phyloP scores from a whole-genome alignment of 2,113 vertebrate species.

The Anser cygnoides region DNA sequence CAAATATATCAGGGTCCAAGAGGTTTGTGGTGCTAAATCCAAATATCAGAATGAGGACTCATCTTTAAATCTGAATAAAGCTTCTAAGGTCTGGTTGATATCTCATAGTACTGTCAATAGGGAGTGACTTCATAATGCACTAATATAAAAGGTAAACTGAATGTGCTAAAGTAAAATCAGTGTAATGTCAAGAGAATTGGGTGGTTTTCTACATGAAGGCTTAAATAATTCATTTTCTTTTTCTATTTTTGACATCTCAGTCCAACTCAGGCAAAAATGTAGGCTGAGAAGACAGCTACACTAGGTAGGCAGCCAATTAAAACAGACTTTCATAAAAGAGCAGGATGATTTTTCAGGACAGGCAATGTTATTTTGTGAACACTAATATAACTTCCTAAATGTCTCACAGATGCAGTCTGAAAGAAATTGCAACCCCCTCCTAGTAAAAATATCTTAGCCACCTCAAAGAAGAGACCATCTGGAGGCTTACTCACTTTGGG shows the following conservation, averaged over 20 bases:
- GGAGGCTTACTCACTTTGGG: slow-evolving; percentile 43
- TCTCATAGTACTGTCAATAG: neutral
- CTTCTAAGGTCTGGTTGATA: neutral
- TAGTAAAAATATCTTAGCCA: slow-evolving; percentile 54
- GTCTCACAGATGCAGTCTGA: slow-evolving; percentile 66
- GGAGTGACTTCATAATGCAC: neutral
- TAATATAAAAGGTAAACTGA: neutral
- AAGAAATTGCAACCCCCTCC: slow-evolving; percentile 41
- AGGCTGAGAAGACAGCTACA: slow-evolving; percentile 45
- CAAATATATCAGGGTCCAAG: neutral
- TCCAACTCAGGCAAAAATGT: slow-evolving; percentile 32
- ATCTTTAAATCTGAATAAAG: neutral
- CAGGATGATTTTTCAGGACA: slow-evolving; percentile 60
- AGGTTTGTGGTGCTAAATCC: neutral
- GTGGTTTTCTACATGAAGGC: neutral
- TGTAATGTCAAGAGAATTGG: neutral
- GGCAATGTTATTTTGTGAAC: slow-evolving; percentile 29
- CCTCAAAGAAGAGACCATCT: slow-evolving; percentile 61
- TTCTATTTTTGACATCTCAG: slow-evolving; percentile 51
- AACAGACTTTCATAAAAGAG: slow-evolving; percentile 49
- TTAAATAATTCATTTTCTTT: slow-evolving; percentile 49
- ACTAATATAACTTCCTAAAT: slow-evolving; percentile 67
- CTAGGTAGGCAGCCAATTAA: slow-evolving; percentile 47
- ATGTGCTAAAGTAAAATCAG: neutral
- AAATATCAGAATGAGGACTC: neutral